phyloP scores from a whole-genome alignment of 2,888 invertebrate genomes.

The Leptinotarsa peninsularis region DNA sequence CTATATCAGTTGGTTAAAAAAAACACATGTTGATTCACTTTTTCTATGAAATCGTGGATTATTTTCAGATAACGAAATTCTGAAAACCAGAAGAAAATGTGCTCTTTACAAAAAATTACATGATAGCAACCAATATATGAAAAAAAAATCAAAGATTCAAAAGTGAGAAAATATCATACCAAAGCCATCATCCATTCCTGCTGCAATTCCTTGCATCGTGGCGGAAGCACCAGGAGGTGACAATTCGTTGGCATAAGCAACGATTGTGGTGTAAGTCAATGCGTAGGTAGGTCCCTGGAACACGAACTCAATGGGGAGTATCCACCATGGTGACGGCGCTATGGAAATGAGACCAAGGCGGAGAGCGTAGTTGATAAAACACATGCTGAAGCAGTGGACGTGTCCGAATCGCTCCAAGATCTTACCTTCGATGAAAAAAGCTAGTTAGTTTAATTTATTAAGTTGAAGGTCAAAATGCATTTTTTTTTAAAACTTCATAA shows the following conservation, averaged over 20 bases:
- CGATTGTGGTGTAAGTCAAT: slow-evolving; percentile 84
- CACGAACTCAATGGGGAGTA: slow-evolving; percentile 81
- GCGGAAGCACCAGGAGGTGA: slow-evolving; percentile 78
- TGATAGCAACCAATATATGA: background rate
- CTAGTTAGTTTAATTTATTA: background rate
- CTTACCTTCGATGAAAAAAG: slow-evolving; percentile 69
- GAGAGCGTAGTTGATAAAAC: slow-evolving; percentile 81
- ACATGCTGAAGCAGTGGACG: slow-evolving; percentile 81
- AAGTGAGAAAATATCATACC: slow-evolving; percentile 67
- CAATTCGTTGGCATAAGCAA: slow-evolving; percentile 71
- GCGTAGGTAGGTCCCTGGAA: slow-evolving; percentile 92
- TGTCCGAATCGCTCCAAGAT: slow-evolving; percentile 85
- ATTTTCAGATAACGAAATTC: too few species aligned
- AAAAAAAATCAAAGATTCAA: background rate
- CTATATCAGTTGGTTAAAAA: too few species aligned
- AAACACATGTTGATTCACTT: too few species aligned
- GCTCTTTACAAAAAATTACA: too few species aligned
- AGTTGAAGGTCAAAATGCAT: background rate
- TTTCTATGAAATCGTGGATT: too few species aligned
- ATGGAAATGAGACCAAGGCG: slow-evolving; percentile 81
- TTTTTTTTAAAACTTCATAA: too few species aligned
- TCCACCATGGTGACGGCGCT: slow-evolving; percentile 84
- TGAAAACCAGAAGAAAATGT: too few species aligned
- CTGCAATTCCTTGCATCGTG: slow-evolving; percentile 87
- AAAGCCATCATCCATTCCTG: slow-evolving; percentile 89